phyloP scores from a whole-genome alignment of 2,113 vertebrate genomes.

The Brachypteracias leptosomus region DNA sequence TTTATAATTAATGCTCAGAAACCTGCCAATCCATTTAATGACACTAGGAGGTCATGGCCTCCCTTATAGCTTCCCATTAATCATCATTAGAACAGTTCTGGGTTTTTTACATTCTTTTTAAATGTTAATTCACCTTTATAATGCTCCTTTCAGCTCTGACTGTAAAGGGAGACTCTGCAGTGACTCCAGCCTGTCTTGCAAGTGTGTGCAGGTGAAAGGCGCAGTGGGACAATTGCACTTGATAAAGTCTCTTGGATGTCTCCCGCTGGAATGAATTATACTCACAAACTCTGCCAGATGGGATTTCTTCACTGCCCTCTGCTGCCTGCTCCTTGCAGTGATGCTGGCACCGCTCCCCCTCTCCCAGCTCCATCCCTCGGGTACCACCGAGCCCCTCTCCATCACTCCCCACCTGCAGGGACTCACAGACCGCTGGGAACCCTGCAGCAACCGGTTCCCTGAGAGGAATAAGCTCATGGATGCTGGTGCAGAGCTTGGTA shows the following conservation, averaged over 20 bases:
- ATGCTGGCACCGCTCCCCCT: neutral
- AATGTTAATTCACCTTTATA: conserved; percentile 82
- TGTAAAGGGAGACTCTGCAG: conserved; percentile 64
- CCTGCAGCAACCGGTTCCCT: fast-evolving
- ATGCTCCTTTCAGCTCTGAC: conserved; percentile 74
- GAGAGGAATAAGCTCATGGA: fast-evolving
- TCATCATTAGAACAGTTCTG: conserved; percentile 78
- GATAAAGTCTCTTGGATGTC: conserved; percentile 59
- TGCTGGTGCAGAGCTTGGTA: neutral
- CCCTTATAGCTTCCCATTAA: conserved; percentile 79
- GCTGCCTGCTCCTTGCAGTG: neutral
- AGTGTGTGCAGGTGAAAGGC: conserved; percentile 48
- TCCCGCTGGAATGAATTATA: conserved; percentile 23
- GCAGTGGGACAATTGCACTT: conserved; percentile 31
- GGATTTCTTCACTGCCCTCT: conserved; percentile 39
- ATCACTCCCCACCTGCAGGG: neutral
- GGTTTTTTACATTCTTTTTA: conserved; percentile 79
- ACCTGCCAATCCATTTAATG: conserved; percentile 83
- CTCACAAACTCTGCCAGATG: neutral
- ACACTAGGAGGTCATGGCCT: conserved; percentile 77
- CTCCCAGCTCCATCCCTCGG: neutral
- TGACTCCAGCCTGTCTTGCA: conserved; percentile 24
- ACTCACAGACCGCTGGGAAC: fast-evolving
- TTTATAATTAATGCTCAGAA: conserved; percentile 83
- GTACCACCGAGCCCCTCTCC: fast-evolving